phyloP scores from a whole-genome alignment of 53 echinoderm and acorn worm species.

The Echinometra lucunter region DNA sequence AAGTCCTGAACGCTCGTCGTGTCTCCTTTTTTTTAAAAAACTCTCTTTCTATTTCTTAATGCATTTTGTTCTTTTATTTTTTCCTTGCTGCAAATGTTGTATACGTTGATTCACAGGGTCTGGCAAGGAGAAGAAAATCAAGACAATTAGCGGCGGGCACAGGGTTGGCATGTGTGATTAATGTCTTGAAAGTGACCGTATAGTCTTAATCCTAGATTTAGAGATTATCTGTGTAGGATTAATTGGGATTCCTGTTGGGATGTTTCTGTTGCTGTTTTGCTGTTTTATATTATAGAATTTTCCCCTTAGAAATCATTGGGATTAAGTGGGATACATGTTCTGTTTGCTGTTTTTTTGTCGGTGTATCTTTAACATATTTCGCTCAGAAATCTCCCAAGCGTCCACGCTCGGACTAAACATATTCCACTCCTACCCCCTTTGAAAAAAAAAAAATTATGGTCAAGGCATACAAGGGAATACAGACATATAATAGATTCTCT shows the following conservation, averaged over 20 bases:
- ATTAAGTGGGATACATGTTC: neutral
- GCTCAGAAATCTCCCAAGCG: neutral
- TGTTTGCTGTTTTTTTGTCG: conserved; percentile 6
- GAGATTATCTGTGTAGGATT: conserved; percentile 48
- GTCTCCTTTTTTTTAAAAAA: neutral
- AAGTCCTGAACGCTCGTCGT: conserved; percentile 2
- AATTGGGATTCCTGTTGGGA: conserved; percentile 29
- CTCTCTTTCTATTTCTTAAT: conserved; percentile 62
- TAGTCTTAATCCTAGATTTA: conserved; percentile 41
- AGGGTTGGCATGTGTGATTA: conserved; percentile 95
- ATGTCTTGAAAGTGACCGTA: conserved; percentile 55
- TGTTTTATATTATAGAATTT: neutral
- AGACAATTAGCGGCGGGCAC: conserved; percentile 99
- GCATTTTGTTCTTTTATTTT: conserved; percentile 64
- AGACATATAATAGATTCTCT: neutral
- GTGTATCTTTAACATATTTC: neutral
- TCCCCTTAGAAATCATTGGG: neutral
- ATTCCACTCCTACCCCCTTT: neutral
- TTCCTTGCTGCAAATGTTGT: conserved; percentile 60
- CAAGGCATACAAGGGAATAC: neutral
- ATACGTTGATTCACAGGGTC: conserved; percentile 57
- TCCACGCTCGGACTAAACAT: neutral
- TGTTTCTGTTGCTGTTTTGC: conserved; percentile 41
- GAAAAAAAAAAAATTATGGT: neutral
- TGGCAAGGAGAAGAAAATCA: conserved; percentile 89